Base-by-base conservation (phyloP, 2,113 vertebrate species). In the Tragelaphus buxtoni region DNA sequence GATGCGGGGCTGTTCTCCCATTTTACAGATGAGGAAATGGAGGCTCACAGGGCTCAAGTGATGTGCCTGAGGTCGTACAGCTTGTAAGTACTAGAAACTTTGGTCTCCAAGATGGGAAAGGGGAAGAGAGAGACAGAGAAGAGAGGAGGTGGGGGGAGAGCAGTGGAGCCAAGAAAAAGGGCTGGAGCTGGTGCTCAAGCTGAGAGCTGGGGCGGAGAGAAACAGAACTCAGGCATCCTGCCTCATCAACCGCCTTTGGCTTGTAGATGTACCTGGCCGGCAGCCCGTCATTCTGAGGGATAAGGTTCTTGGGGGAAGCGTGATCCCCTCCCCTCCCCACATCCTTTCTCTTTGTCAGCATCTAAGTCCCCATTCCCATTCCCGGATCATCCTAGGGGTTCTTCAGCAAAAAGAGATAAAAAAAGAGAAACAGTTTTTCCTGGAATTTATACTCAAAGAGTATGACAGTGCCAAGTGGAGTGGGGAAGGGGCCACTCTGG, bases 321-420 rank as follows among this genome's bases (percentile, higher is more conserved):
- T 14, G 80, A 77, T 72, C 85, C 82, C 87, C 72, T 80, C 55
- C 95, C 22, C 3, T 7, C 65, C 80, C 42, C 13, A 79, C 69
- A 97, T 95, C 93, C 89, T 97, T 93, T 97, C 95, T 92, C 47
- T 24, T 28, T 35, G 83, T 97, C 93, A 97, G 97, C 97, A 69
- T 90, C 95, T 90, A 55, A 55, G 77, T 69, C 93, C 79, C 81
- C 61, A 20, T 95, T 86, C 87, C 63, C 81, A 91, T 95, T 98
- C 97, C 96, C 35, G 69, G 94, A 98, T 94, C 96, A 90, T 81
- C 97, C n/a, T 88, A 90, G 98, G 95, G 93, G 96, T 87, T 98
- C 96, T 97, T 93, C 55, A 81, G 95, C 20, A 26, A 89, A 81
- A 90, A 55, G 88, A 83, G 60, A 53, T 85, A 81, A 55, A 47